Base-by-base conservation (phyloP, 2,797 vertebrate species). In the Furcifer pardalis region DNA sequence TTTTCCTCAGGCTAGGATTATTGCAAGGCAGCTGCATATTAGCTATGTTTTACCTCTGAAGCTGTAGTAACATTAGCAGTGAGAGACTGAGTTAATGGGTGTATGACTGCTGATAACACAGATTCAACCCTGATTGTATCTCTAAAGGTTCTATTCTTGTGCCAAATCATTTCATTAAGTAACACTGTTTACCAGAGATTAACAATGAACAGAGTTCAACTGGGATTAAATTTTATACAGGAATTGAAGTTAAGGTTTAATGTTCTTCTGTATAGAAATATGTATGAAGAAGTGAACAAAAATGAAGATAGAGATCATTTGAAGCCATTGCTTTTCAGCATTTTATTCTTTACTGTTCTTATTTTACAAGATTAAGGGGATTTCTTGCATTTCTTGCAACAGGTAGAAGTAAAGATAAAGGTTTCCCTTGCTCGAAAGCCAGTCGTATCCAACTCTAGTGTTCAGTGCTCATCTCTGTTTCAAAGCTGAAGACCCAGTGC, bases 101-200 rank as follows among this genome's bases (percentile, higher is more conserved):
- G n/a, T 9, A 77, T 88, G 93, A 81, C 75, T 63, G 77, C 89
- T 90, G 86, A 84, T 90, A 92, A 93, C 84, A 84, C 37, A 85
- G 79, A 89, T 91, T 88, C 76, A 66, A 83, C 86, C 89, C 90
- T 89, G 89, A 79, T 59, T 92, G 84, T 71, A 77, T 7, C 75
- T 46, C 44, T 78, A 77, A 42, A n/a, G 56, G 32, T 87, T 91
- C 65, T 84, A 91, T 42, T 91, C 88, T 88, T 74, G 17, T n/a
- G 79, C 66, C 83, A 44, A 59, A 86, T 8, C 77, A 85, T 89
- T 84, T 85, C 93, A 86, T 84, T 13, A 0, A 91, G 80, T 66
- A 88, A 83, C 65, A 72, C 71, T 84, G 72, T 83, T 93, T 79
- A 88, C 77, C 60, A 72, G 85, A 83, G 82, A 84, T 92, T 89